Evolutionary conservation across 1,140 invertebrate genomes (phyloP).

Genomic region (Aphaenogaster ashmeadi): DNA sequence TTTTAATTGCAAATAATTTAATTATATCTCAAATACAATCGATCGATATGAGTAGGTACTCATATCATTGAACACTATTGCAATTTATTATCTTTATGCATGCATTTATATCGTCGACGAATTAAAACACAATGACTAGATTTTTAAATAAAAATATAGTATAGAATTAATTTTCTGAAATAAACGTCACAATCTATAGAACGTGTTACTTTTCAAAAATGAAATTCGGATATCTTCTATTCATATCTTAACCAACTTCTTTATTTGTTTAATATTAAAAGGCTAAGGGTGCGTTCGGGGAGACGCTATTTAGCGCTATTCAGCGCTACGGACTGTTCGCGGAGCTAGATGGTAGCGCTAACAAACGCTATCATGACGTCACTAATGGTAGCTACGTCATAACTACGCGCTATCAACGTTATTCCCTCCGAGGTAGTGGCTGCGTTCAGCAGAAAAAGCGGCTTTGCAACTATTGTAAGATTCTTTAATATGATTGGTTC

Average conservation of each 20-base stretch:
- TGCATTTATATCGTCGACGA: neutral
- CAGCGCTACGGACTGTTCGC: too few species aligned
- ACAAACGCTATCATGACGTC: too few species aligned
- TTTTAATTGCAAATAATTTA: conserved; percentile 31
- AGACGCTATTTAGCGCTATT: too few species aligned
- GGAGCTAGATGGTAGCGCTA: too few species aligned
- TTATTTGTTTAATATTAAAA: neutral
- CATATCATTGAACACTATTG: neutral
- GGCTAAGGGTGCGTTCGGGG: too few species aligned
- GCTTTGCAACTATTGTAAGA: too few species aligned
- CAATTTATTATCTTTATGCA: conserved; percentile 7
- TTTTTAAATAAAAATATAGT: neutral
- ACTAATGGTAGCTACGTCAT: too few species aligned
- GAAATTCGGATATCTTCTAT: neutral
- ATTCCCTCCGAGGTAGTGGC: too few species aligned
- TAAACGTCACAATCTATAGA: neutral
- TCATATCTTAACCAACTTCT: conserved; percentile 1
- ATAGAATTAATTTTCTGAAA: neutral
- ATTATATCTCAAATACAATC: neutral
- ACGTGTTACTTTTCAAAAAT: neutral
- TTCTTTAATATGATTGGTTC: too few species aligned
- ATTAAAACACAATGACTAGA: neutral
- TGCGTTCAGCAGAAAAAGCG: too few species aligned
- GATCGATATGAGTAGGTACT: neutral
- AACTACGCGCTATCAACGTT: too few species aligned